phyloP scores from a whole-genome alignment of 2,888 invertebrate genomes.

The Nomada flava region DNA sequence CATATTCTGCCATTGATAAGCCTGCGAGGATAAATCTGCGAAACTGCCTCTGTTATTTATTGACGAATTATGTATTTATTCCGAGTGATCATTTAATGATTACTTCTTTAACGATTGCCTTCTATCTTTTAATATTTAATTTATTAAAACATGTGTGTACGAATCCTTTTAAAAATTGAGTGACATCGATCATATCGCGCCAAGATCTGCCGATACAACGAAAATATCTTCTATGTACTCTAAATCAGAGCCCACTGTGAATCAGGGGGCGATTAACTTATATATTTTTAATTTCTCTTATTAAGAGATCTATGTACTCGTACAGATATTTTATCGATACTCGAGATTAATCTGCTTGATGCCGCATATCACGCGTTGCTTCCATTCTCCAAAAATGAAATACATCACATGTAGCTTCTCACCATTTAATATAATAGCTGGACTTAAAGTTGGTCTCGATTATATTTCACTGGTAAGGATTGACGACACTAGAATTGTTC shows the following conservation, averaged over 20 bases:
- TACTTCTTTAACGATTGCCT: background rate
- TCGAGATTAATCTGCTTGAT: background rate
- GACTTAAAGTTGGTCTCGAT: constrained; percentile 8
- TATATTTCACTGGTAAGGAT: constrained; percentile 10
- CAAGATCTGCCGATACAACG: background rate
- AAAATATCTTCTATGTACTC: background rate
- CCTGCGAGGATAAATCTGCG: background rate
- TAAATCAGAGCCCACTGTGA: background rate
- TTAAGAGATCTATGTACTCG: background rate
- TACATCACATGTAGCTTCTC: background rate
- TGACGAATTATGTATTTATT: background rate
- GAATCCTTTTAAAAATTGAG: background rate
- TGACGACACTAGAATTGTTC: constrained; percentile 7
- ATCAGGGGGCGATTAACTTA: background rate
- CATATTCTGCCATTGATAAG: background rate
- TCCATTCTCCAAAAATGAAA: background rate
- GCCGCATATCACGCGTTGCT: background rate
- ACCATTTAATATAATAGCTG: background rate
- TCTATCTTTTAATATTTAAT: background rate
- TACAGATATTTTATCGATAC: constrained; percentile 4
- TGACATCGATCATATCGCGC: background rate
- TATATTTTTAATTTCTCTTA: constrained; percentile 4
- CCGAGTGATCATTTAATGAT: background rate
- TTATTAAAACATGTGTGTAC: background rate
- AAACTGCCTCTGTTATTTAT: background rate